Base-by-base conservation (phyloP, 2,888 invertebrate genomes). In the Dicyrtoma fusca region DNA sequence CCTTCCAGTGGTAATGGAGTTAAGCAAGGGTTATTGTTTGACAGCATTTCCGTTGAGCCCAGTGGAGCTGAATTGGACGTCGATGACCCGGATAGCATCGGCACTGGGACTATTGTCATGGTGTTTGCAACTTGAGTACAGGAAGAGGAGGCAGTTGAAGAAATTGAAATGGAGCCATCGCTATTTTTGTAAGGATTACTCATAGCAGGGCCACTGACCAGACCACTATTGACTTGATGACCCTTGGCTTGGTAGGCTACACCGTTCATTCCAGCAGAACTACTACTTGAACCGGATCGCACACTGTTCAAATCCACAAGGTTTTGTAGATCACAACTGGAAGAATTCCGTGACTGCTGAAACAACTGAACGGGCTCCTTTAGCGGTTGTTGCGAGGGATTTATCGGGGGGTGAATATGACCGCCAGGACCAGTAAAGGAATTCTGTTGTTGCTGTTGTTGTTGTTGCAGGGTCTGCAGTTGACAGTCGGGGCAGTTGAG, bases 401-500 rank as follows among this genome's bases (percentile, higher is more conserved):
- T 25, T 34, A 13, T 23, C 6, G 23, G 19, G 8, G 53, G 53
- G 5, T 34, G 34, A 34, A 57, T 57, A 4, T 17, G 57, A 57
- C 4, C 4, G 57, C 23, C 4, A 17, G 14, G 57, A 57, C 17
- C 34, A 34, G 34, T 3, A 34, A 5, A 34, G 4, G 34, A 34
- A 5, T 34, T 34, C 8, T 34, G n/a, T n/a, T 13, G 1, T 45
- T 49, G 51, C 8, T 55, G 19, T 10, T 71, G 63, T 26, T 71
- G 71, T 14, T 71, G 64, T 17, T 71, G 71, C 19, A 71, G 21
- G 1, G 55, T 57, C 42, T 71, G 65, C 1, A 71, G 47, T 26
- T 65, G 64, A 49, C 71, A 71, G 21, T 71, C 71, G 2, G 71
- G 71, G 26, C 71, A 71, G 23, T 71, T 71, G 0, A 55, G 44